A percentile compares a stretch with the other conserved stretches of the same genome.
Evolutionary conservation across 1,140 invertebrate species (phyloP).

Genomic region (Meloidogyne floridensis): DNA sequence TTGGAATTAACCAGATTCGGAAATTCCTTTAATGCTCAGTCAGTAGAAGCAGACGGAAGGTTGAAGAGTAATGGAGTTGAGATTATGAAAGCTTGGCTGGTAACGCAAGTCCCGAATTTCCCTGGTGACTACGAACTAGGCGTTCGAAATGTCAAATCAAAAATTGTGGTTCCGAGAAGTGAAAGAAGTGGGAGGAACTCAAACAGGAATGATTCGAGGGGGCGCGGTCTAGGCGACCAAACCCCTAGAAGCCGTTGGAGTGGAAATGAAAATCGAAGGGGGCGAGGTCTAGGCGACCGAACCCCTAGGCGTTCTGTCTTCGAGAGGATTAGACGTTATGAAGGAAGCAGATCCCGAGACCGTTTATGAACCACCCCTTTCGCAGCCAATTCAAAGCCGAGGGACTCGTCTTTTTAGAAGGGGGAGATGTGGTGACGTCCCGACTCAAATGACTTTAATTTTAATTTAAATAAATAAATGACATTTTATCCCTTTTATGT

Average conservation of each 20-base stretch:
- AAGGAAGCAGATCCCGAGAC: too few species aligned
- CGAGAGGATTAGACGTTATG: too few species aligned
- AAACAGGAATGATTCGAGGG: background rate
- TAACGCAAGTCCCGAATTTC: background rate
- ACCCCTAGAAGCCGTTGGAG: background rate
- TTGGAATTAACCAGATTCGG: background rate
- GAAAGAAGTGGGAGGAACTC: too few species aligned
- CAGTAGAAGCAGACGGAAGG: background rate
- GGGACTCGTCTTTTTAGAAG: too few species aligned
- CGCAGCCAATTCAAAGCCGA: too few species aligned
- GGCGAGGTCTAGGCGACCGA: slow-evolving; percentile 19
- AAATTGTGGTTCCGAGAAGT: too few species aligned
- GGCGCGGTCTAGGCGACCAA: slow-evolving; percentile 19
- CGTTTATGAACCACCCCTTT: too few species aligned
- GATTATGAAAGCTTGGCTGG: slow-evolving; percentile 12
- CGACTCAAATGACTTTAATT: too few species aligned
- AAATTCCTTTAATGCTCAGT: background rate
- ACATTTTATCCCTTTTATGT: too few species aligned
- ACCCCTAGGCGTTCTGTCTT: background rate
- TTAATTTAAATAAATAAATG: too few species aligned
- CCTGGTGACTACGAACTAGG: slow-evolving; percentile 7
- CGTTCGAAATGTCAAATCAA: background rate
- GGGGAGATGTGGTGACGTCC: too few species aligned
- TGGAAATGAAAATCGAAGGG: background rate
- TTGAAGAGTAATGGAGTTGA: background rate